These are phyloP conservation scores for Pseudomyrmex sp. DNA, from an alignment of 1,140 invertebrate genomes.

Conservation along the genomic window DNA sequence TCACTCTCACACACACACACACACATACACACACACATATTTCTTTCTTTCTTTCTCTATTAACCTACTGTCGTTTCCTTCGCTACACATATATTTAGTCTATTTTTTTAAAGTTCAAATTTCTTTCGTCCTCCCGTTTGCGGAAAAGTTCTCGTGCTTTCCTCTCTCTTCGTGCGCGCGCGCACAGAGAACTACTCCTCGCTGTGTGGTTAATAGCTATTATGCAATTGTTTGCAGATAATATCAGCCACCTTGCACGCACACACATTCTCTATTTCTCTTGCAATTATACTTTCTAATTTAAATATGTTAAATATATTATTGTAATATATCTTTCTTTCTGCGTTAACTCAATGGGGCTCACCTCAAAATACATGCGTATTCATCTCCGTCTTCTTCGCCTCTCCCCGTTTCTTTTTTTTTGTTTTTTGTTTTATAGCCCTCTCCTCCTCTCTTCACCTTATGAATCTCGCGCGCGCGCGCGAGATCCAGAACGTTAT, in stretches of 20 bases:
- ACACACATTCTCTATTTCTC: slow-evolving; percentile 4
- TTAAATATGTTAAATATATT: slow-evolving; percentile 55
- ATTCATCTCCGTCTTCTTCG: background rate
- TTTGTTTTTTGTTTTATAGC: background rate
- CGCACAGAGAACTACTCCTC: background rate
- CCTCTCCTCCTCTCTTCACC: background rate
- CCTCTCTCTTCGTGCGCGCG: slow-evolving; percentile 9
- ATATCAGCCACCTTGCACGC: background rate
- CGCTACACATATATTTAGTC: background rate
- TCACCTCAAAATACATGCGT: background rate
- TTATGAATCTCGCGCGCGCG: background rate
- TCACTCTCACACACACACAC: background rate
- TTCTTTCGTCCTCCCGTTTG: background rate
- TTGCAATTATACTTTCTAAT: slow-evolving; percentile 23
- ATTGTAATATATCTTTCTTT: slow-evolving; percentile 41
- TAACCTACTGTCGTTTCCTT: slow-evolving; percentile 1
- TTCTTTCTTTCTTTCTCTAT: background rate
- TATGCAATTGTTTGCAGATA: background rate
- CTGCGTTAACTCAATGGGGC: background rate
- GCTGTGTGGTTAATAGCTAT: background rate
- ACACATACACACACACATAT: background rate
- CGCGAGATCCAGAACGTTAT: slow-evolving; percentile 48
- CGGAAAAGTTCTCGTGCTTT: slow-evolving; percentile 43
- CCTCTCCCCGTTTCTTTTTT: background rate
- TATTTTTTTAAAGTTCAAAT: slow-evolving; percentile 8